phyloP scores from a whole-genome alignment of 2,113 vertebrate genomes.

The Perca schrenkii region DNA sequence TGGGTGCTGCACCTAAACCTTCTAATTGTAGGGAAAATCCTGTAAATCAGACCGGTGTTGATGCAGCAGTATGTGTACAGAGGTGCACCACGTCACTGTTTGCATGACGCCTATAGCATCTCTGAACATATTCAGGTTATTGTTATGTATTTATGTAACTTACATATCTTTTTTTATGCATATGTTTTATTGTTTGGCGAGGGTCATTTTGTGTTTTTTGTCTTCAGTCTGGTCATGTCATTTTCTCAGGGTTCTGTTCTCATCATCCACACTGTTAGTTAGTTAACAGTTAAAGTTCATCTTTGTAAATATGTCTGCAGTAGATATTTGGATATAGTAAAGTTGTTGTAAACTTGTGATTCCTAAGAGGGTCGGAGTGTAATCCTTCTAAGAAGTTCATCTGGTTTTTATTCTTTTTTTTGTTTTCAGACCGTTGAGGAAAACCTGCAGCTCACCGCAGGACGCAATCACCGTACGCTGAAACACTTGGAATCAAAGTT shows the following conservation, averaged over 20 bases:
- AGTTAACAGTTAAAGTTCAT: no score
- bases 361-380: neutral
- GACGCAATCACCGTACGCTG: conserved; percentile 31
- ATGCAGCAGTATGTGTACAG: no score
- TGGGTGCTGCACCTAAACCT: no score
- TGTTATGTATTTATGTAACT: neutral
- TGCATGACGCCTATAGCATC: no score
- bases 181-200: neutral
- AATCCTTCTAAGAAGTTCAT: neutral
- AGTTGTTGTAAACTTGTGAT: neutral
- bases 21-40: no score
- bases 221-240: no score
- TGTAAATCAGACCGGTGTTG: no score
- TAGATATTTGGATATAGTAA: neutral
- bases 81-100: no score
- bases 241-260: no score
- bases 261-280: no score
- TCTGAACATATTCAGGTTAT: neutral
- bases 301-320: neutral
- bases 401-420: neutral
- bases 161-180: neutral
- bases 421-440: conserved; percentile 23
- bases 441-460: neutral
- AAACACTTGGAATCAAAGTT: conserved; percentile 1
- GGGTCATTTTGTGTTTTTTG: neutral